A percentile compares a stretch with the other conserved stretches of the same genome.
Evolutionary conservation across 2,113 vertebrate genomes (phyloP).

Genomic region (Aegotheles bennettii): DNA sequence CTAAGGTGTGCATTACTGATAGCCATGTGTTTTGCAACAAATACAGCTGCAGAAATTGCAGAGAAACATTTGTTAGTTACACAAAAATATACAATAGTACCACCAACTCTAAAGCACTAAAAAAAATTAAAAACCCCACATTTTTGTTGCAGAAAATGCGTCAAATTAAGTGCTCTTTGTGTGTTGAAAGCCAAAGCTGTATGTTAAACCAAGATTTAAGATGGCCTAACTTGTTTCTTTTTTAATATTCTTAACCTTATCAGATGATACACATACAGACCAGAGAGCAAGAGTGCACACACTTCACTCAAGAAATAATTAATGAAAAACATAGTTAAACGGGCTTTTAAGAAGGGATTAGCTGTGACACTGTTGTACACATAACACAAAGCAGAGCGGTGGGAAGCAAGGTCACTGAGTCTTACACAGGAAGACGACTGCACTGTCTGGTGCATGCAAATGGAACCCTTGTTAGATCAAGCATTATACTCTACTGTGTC

Average conservation of each 20-base stretch:
- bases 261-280: neutral
- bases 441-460: neutral
- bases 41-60: neutral
- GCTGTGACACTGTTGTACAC: neutral
- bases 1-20: neutral
- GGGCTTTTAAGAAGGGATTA: neutral
- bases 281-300: neutral
- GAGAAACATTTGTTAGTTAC: neutral
- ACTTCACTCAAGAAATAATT: neutral
- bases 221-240: neutral
- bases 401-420: rapidly evolving
- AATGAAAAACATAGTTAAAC: neutral
- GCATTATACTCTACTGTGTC: neutral
- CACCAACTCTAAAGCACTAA: neutral
- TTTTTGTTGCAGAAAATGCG: neutral
- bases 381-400: neutral
- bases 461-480: neutral
- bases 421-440: neutral
- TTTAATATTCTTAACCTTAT: neutral
- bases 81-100: neutral
- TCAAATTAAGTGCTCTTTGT: neutral
- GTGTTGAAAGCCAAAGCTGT: neutral
- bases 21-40: neutral
- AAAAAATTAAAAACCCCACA: neutral
- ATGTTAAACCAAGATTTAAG: neutral